These are phyloP conservation scores for Rhingia campestris DNA, from an alignment of 2,888 invertebrate species.

Conservation along the genomic window DNA sequence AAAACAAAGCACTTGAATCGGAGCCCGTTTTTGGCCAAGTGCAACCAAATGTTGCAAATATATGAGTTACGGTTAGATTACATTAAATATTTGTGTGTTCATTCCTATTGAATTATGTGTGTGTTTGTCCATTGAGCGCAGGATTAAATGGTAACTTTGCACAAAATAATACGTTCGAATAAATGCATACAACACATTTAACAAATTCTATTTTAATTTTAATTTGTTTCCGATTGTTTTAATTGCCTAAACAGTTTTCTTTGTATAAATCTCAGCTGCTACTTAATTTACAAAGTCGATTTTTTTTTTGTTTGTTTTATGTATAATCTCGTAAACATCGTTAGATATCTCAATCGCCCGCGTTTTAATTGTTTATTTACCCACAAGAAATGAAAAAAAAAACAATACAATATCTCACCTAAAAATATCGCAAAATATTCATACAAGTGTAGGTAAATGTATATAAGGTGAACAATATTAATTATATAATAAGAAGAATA, in stretches of 20 bases:
- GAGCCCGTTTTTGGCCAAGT: neutral
- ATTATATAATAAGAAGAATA: conserved; percentile 56
- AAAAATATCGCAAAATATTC: conserved; percentile 28
- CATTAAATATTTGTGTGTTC: conserved; percentile 32
- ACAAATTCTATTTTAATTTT: conserved; percentile 47
- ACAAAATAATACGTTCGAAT: conserved; percentile 59
- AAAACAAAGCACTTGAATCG: conserved; percentile 14
- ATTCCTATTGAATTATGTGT: conserved; percentile 12
- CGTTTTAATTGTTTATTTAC: conserved; percentile 25
- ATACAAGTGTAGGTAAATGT: conserved; percentile 21
- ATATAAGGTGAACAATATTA: conserved; percentile 57
- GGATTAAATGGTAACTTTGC: conserved; percentile 30
- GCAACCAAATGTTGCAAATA: neutral
- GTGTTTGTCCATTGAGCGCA: conserved; percentile 26
- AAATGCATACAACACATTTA: conserved; percentile 66
- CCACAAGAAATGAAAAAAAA: conserved; percentile 38
- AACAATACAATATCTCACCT: conserved; percentile 29
- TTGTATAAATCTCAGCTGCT: conserved; percentile 62
- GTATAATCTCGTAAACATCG: conserved; percentile 49
- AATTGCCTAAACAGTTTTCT: conserved; percentile 55
- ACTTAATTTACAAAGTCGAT: conserved; percentile 59
- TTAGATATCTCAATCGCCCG: conserved; percentile 33
- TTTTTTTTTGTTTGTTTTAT: conserved; percentile 6
- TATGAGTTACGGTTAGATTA: conserved; percentile 28
- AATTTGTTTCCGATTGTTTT: conserved; percentile 56